These are phyloP conservation scores for Zaprionus davidi DNA, from an alignment of 1,140 invertebrate genomes.

Conservation along the genomic window DNA sequence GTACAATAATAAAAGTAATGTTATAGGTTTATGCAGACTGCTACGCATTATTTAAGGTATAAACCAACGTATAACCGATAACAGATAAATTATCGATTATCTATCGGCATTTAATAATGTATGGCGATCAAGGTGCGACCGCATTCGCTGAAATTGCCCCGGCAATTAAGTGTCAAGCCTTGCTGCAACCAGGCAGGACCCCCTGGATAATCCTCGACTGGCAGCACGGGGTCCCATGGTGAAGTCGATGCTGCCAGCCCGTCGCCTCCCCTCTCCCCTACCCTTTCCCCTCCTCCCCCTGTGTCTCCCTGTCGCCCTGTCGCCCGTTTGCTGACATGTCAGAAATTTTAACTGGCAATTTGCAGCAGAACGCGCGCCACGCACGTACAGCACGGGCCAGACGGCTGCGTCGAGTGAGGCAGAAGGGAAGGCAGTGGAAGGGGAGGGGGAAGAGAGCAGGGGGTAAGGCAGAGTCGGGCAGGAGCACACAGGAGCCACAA, in stretches of 20 bases:
- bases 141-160: background rate
- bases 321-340: constrained; percentile 75
- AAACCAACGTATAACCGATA: background rate
- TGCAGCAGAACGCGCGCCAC: constrained; percentile 65
- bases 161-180: constrained; percentile 2
- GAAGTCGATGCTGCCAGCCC: constrained; percentile 28
- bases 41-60: no score
- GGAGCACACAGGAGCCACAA: constrained; percentile 43
- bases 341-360: constrained; percentile 80
- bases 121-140: background rate
- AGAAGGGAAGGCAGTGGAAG: background rate
- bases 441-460: background rate
- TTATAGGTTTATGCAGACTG: no score
- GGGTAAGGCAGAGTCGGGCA: background rate
- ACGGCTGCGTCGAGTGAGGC: constrained; percentile 25
- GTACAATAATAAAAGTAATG: no score
- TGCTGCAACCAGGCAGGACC: background rate
- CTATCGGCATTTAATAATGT: background rate
- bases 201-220: constrained; percentile 20
- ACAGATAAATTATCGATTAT: background rate
- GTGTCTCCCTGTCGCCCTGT: constrained; percentile 15
- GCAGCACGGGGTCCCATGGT: constrained; percentile 8
- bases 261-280: background rate
- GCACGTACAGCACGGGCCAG: constrained; percentile 51
- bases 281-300: no score